Conservation (phyloP, 2,888 invertebrate species). For the Caenorhabditis sp. region DNA sequence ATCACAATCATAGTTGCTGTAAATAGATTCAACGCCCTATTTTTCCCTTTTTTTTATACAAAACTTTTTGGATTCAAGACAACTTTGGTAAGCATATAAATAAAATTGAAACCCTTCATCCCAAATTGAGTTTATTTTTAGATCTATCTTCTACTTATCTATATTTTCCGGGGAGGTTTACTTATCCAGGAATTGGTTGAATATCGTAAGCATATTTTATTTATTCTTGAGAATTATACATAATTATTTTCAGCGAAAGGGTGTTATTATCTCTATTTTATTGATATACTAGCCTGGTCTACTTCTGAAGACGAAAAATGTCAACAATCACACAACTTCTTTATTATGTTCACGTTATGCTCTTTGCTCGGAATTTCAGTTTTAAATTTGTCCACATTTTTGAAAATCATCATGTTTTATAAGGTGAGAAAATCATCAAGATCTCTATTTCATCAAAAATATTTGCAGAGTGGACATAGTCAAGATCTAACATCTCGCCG, state of each 20-base stretch:
- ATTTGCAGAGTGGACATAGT: constrained; percentile 15
- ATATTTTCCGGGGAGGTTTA: constrained; percentile 1
- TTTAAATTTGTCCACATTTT: constrained; percentile 4
- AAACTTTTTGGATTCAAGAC: constrained; percentile 11
- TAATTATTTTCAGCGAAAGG: neutral
- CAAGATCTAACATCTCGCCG: constrained; percentile 11
- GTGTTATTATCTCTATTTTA: neutral
- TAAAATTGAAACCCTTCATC: neutral
- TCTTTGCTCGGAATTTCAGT: neutral
- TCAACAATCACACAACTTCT: neutral
- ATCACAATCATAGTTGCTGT: constrained; percentile 26
- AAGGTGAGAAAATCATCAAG: constrained; percentile 1
- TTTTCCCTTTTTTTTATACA: constrained; percentile 10
- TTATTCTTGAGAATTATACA: too few species aligned
- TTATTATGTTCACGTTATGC: neutral
- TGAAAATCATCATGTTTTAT: constrained; percentile 30
- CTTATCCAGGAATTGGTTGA: constrained; percentile 5
- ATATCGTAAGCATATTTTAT: neutral
- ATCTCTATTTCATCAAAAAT: neutral
- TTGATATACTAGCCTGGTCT: neutral
- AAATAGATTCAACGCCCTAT: constrained; percentile 24
- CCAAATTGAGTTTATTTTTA: neutral
- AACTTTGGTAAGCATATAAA: constrained; percentile 10
- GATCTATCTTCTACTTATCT: constrained; percentile 3
- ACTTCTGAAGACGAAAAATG: neutral